These are phyloP conservation scores for Salticus scenicus DNA, from an alignment of 2,888 invertebrate species.

Conservation along the genomic window DNA sequence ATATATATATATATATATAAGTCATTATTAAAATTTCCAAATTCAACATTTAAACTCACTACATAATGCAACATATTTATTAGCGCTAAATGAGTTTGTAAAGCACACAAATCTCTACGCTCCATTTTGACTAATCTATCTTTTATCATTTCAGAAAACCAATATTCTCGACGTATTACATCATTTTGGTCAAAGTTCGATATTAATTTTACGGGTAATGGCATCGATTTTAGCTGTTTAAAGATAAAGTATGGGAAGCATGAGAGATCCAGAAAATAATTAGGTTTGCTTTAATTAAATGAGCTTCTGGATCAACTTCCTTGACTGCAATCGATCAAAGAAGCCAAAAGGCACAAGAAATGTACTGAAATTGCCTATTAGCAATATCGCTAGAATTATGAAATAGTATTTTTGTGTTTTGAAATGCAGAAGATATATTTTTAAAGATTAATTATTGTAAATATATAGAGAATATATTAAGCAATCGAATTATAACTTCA, in stretches of 20 bases:
- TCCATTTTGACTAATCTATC: not conserved
- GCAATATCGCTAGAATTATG: too few relatives aligned
- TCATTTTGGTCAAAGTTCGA: not conserved
- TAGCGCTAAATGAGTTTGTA: too few relatives aligned
- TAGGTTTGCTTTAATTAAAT: conserved; percentile 17
- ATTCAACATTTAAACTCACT: too few relatives aligned
- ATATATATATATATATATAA: too few relatives aligned
- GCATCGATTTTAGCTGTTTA: not conserved
- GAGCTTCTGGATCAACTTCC: not conserved
- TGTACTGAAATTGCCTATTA: not conserved
- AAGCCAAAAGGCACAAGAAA: not conserved
- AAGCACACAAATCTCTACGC: too few relatives aligned
- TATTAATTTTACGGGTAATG: conserved; percentile 8
- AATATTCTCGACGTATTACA: not conserved
- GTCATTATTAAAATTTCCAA: too few relatives aligned
- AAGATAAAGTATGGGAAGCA: not conserved
- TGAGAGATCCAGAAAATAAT: not conserved
- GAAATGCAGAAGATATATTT: too few relatives aligned
- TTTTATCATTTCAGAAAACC: not conserved
- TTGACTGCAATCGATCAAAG: not conserved
- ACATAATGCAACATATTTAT: too few relatives aligned
- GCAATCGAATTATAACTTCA: too few relatives aligned
- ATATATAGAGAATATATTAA: too few relatives aligned
- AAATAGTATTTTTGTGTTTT: too few relatives aligned
- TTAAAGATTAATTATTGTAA: too few relatives aligned